Percentiles rank a stretch among this genome's conserved stretches.
Conservation (phyloP, 2,888 invertebrate species). For the Lamellibrachia columna region DNA sequence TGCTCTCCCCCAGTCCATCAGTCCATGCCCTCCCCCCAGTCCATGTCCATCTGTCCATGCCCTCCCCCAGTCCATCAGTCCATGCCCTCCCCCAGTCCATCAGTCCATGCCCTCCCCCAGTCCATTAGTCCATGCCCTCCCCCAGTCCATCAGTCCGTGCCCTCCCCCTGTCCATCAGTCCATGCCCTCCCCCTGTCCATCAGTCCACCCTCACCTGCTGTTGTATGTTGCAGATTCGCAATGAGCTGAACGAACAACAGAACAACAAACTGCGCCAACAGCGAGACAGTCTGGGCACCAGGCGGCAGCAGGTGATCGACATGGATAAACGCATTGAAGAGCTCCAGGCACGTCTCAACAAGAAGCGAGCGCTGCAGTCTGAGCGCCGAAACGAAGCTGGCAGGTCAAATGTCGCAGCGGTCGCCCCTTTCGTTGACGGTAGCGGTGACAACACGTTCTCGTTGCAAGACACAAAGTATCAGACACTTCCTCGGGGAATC, state of each 20-base stretch:
- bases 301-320: constrained; percentile 90
- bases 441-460: constrained; percentile 63
- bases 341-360: constrained; percentile 87
- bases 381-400: constrained; percentile 46
- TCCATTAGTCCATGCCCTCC: no score
- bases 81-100: no score
- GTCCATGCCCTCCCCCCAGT: no score
- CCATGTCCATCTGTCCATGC: no score
- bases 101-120: no score
- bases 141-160: no score
- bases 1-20: no score
- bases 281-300: constrained; percentile 84
- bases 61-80: no score
- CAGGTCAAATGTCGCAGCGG: constrained; percentile 62
- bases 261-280: constrained; percentile 89
- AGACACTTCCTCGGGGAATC: constrained; percentile 88
- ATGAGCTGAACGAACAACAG: constrained; percentile 94
- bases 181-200: no score
- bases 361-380: constrained; percentile 82
- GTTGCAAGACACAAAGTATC: constrained; percentile 89
- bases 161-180: no score
- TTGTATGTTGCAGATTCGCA: constrained; percentile 81
- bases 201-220: not conserved
- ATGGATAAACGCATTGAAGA: constrained; percentile 94
- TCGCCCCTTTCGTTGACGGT: constrained; percentile 58